Evolutionary conservation across 2,113 vertebrate genomes (phyloP).

Genomic region (Ploceus nigricollis): DNA sequence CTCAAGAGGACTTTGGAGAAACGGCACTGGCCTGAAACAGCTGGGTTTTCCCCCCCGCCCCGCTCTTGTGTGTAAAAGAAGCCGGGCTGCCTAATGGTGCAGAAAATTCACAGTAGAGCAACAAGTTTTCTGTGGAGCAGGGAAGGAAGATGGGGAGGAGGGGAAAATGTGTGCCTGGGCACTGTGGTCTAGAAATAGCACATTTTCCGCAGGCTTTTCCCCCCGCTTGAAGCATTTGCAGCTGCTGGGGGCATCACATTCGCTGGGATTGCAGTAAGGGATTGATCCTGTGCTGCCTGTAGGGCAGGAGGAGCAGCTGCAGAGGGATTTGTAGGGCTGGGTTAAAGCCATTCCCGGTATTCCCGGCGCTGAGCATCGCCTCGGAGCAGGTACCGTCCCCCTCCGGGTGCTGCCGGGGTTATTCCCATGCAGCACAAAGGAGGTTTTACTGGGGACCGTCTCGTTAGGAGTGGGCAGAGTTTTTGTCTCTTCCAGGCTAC

Average conservation of each 20-base stretch:
- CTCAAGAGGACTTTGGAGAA: neutral
- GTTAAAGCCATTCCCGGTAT: neutral
- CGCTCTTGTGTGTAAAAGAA: neutral
- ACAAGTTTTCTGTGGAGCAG: neutral
- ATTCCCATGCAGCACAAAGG: neutral
- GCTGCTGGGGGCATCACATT: conserved; percentile 28
- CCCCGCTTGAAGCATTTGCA: neutral
- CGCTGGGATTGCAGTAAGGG: neutral
- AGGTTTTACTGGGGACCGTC: neutral
- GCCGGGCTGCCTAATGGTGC: conserved; percentile 20
- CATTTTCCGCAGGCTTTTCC: conserved; percentile 29
- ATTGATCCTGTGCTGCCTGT: neutral
- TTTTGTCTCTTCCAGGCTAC: neutral
- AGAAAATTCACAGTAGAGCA: conserved; percentile 24
- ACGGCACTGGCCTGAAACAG: neutral
- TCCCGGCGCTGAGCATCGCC: neutral
- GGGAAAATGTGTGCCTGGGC: neutral
- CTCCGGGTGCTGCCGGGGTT: neutral
- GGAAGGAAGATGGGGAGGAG: conserved; percentile 13
- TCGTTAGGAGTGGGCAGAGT: neutral
- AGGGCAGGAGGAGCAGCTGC: neutral
- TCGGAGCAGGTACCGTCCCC: neutral
- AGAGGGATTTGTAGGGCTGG: neutral
- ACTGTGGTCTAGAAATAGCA: neutral
- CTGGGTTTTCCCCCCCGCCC: accelerated